A percentile compares a stretch with the other conserved stretches of the same genome.
These are phyloP conservation scores for Xenopus petersii DNA, from an alignment of 2,797 vertebrate species.

Conservation along the genomic window DNA sequence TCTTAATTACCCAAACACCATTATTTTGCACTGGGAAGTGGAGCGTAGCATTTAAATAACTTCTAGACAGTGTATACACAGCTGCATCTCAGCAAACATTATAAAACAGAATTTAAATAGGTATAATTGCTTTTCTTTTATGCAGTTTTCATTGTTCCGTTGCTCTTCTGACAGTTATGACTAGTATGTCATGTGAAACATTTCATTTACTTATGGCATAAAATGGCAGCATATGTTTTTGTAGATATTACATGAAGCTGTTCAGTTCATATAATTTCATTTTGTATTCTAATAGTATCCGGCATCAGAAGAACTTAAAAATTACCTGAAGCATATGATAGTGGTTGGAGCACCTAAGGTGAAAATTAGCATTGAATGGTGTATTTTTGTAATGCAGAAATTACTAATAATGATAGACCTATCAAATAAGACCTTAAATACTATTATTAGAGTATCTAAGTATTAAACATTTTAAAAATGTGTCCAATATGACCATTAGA, in stretches of 20 bases:
- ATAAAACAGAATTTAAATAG: no score
- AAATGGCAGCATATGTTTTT: no score
- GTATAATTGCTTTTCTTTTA: no score
- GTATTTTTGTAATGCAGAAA: neutral
- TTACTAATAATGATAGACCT: neutral
- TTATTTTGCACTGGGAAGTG: no score
- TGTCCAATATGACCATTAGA: neutral
- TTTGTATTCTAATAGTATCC: neutral
- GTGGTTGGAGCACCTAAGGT: constrained; percentile 1
- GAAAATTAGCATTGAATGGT: neutral
- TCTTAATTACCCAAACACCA: no score
- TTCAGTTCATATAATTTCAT: neutral
- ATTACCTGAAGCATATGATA: constrained; percentile 1
- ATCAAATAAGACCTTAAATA: neutral
- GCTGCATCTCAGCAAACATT: no score
- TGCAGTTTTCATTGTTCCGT: no score
- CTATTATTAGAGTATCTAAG: neutral
- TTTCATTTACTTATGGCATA: no score
- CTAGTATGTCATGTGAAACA: no score
- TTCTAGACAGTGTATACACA: neutral
- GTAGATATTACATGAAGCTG: neutral
- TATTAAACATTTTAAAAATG: neutral
- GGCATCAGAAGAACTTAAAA: neutral
- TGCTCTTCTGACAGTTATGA: no score
- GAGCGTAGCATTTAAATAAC: no score